These are phyloP conservation scores for Bedellia somnulentella DNA, from an alignment of 2,888 invertebrate genomes.

Conservation along the genomic window DNA sequence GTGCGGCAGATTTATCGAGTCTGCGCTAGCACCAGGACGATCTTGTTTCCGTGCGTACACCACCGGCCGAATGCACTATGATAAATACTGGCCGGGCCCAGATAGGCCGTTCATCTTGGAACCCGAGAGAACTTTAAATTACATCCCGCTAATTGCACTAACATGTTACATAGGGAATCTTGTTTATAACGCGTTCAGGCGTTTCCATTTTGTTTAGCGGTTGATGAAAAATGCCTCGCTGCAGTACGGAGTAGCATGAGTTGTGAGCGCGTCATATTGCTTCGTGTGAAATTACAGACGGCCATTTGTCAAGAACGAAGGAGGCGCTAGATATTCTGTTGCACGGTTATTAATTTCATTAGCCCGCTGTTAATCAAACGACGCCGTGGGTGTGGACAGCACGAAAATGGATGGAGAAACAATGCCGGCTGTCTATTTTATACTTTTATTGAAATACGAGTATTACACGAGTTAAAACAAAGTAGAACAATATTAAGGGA, in stretches of 20 bases:
- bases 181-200: conserved; percentile 3
- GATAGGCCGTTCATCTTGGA: conserved; percentile 6
- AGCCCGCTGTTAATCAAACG: conserved; percentile 49
- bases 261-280: conserved; percentile 2
- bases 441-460: no score
- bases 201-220: conserved; percentile 2
- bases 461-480: no score
- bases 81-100: conserved; percentile 15
- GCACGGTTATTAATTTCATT: conserved; percentile 55
- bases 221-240: background rate
- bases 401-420: background rate
- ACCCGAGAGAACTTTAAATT: conserved; percentile 5
- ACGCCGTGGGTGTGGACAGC: conserved; percentile 9
- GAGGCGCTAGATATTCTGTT: conserved; percentile 34
- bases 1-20: conserved; percentile 58
- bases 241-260: background rate
- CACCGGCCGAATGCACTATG: conserved; percentile 18
- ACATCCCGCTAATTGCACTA: conserved; percentile 4
- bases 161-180: conserved; percentile 2
- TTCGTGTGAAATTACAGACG: conserved; percentile 38
- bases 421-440: no score
- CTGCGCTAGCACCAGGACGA: conserved; percentile 35
- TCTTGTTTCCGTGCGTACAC: conserved; percentile 44
- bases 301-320: conserved; percentile 48
- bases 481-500: no score